These are phyloP conservation scores for Tauraco hartlaubi DNA, from an alignment of 2,797 vertebrate genomes.

Conservation along the genomic window DNA sequence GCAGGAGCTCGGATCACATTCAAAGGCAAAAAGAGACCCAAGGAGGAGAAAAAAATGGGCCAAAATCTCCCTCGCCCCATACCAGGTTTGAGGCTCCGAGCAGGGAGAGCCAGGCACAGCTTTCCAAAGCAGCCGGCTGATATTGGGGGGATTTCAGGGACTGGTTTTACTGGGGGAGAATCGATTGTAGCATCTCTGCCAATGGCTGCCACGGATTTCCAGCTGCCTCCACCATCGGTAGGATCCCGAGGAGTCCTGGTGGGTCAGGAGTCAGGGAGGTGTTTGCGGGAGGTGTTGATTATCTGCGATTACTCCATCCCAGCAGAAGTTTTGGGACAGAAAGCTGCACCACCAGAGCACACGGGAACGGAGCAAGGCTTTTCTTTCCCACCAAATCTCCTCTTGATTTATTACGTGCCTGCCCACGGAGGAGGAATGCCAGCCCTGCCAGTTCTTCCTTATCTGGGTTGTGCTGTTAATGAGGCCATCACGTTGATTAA, in stretches of 20 bases:
- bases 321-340: background rate
- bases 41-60: background rate
- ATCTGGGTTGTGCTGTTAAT: background rate
- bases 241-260: fast-evolving
- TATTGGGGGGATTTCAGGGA: background rate
- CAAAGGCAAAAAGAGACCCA: background rate
- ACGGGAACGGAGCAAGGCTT: background rate
- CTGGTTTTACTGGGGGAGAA: background rate
- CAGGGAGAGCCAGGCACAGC: background rate
- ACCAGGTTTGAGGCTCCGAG: background rate
- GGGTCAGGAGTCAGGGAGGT: background rate
- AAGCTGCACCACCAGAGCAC: background rate
- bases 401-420: background rate
- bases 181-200: background rate
- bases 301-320: background rate
- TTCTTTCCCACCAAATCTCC: background rate
- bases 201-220: background rate
- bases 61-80: background rate
- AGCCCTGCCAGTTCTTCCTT: background rate
- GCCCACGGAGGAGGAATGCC: background rate
- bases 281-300: background rate
- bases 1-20: background rate
- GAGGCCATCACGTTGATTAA: background rate
- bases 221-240: background rate
- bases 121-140: background rate